phyloP scores from a whole-genome alignment of 2,797 vertebrate genomes.

The Spondyliosoma cantharus region DNA sequence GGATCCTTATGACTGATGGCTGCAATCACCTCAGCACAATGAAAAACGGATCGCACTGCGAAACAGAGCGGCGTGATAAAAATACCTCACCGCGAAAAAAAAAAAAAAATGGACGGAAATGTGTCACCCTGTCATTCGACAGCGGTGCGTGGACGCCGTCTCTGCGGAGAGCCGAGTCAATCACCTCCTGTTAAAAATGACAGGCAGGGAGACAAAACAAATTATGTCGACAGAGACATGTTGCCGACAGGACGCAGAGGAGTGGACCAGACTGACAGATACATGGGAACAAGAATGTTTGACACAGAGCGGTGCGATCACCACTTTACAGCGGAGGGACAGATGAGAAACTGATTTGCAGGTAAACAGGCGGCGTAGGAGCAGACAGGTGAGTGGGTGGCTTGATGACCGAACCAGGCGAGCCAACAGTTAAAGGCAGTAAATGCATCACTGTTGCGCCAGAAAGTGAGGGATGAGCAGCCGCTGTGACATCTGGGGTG shows the following conservation, averaged over 20 bases:
- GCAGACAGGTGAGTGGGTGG: slow-evolving; percentile 44
- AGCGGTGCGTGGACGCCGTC: slow-evolving; percentile 26
- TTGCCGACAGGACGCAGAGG: slow-evolving; percentile 51
- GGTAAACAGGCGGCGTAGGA: slow-evolving; percentile 41
- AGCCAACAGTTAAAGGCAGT: slow-evolving; percentile 12
- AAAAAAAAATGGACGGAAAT: slow-evolving; percentile 48
- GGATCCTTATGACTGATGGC: slow-evolving; percentile 59
- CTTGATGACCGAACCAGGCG: slow-evolving; percentile 29
- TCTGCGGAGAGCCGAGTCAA: slow-evolving; percentile 48
- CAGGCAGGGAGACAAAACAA: slow-evolving; percentile 63
- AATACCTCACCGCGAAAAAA: slow-evolving; percentile 42
- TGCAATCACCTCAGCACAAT: slow-evolving; percentile 50
- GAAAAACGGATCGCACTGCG: slow-evolving; percentile 23
- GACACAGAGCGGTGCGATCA: slow-evolving; percentile 13
- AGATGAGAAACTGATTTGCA: slow-evolving; percentile 21
- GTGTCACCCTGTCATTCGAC: slow-evolving; percentile 63
- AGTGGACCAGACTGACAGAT: slow-evolving; percentile 48
- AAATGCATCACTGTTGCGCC: slow-evolving; percentile 18
- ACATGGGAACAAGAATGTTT: slow-evolving; percentile 16
- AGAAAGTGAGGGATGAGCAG: slow-evolving; percentile 20
- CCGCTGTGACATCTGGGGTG: slow-evolving; percentile 41
- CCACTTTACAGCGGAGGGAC: slow-evolving; percentile 28
- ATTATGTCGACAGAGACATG: slow-evolving; percentile 53
- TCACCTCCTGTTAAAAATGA: slow-evolving; percentile 65
- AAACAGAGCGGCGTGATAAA: slow-evolving; percentile 51